Conservation (phyloP, 2,888 invertebrate genomes). For the Aproaerema taeniolella region DNA sequence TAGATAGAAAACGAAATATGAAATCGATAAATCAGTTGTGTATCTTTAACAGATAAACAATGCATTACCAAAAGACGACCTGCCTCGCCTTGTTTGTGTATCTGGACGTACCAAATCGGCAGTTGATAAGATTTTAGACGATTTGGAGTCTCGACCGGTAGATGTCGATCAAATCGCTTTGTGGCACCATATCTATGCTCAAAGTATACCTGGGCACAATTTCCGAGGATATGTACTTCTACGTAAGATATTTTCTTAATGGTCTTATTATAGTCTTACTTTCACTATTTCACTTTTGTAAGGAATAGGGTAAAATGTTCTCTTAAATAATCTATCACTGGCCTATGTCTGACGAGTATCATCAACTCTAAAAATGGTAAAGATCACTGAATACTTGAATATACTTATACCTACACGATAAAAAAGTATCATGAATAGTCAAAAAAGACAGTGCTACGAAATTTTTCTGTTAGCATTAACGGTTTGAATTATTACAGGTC, state of each 20-base stretch:
- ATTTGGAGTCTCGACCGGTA: constrained; percentile 77
- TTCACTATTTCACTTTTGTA: too few relatives aligned
- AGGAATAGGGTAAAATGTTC: too few relatives aligned
- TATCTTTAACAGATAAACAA: constrained; percentile 60
- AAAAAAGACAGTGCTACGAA: too few relatives aligned
- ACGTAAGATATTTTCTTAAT: constrained; percentile 33
- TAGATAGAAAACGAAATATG: too few relatives aligned
- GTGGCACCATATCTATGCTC: constrained; percentile 76
- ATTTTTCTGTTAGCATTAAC: neutral
- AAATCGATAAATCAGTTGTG: neutral
- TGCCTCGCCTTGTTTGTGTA: constrained; percentile 84
- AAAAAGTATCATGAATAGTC: too few relatives aligned
- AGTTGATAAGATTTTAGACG: constrained; percentile 80
- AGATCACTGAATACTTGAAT: too few relatives aligned
- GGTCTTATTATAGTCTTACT: neutral
- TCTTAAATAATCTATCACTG: too few relatives aligned
- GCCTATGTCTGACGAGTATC: too few relatives aligned
- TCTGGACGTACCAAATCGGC: constrained; percentile 90
- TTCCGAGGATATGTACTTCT: constrained; percentile 85
- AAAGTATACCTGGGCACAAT: constrained; percentile 80
- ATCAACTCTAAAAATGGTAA: too few relatives aligned
- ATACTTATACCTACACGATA: too few relatives aligned
- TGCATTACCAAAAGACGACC: constrained; percentile 79
- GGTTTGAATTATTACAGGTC: neutral
- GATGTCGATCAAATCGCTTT: constrained; percentile 80